A percentile compares a stretch with the other conserved stretches of the same genome.
Conservation (phyloP, 2,797 vertebrate genomes). For the Gadopsis marmoratus region DNA sequence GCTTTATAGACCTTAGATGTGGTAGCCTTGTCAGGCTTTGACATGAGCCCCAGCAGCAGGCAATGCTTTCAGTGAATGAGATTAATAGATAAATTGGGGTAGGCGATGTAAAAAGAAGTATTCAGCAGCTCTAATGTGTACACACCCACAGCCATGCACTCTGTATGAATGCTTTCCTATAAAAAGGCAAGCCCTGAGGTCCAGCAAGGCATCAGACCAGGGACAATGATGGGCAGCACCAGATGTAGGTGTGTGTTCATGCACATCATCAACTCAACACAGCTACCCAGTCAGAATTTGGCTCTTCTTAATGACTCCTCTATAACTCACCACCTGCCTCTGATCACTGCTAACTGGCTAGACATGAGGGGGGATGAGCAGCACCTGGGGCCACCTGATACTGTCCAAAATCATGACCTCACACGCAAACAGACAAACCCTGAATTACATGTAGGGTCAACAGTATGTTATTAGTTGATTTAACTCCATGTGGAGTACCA, state of each 20-base stretch:
- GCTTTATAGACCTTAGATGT: no score
- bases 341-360: constrained; percentile 20
- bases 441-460: not conserved
- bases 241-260: constrained; percentile 62
- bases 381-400: constrained; percentile 38
- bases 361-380: constrained; percentile 3
- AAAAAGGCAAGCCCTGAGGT: constrained; percentile 56
- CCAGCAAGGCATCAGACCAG: constrained; percentile 41
- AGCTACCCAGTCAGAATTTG: constrained; percentile 8
- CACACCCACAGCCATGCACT: constrained; percentile 15
- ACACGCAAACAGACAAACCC: no score
- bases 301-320: constrained; percentile 25
- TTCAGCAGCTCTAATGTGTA: constrained; percentile 5
- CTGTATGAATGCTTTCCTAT: constrained; percentile 60
- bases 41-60: not conserved
- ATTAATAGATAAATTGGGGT: not conserved
- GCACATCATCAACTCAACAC: constrained; percentile 27
- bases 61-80: not conserved
- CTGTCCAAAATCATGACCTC: constrained; percentile 35
- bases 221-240: constrained; percentile 63
- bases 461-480: constrained; percentile 12
- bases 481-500: not conserved
- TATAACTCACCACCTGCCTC: constrained; percentile 40
- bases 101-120: constrained; percentile 4
- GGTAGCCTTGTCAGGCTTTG: not conserved